A percentile compares a stretch with the other conserved stretches of the same genome.
Evolutionary conservation across 2,888 invertebrate species (phyloP).

Genomic region (Xiphydria camelus): DNA sequence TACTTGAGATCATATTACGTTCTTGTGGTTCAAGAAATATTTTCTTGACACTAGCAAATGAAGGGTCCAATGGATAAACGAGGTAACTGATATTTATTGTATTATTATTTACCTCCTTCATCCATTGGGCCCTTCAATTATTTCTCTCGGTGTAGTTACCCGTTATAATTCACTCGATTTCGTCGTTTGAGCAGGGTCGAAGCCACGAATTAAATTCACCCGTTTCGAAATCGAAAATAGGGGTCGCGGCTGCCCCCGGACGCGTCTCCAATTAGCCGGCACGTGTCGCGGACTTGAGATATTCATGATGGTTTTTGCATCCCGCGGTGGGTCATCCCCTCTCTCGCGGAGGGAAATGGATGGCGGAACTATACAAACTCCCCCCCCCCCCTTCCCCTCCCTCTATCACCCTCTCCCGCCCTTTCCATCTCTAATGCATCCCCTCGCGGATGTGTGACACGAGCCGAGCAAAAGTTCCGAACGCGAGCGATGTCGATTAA

Average conservation of each 20-base stretch:
- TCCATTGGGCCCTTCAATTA: too few species aligned
- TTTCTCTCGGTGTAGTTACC: too few species aligned
- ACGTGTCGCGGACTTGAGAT: constrained; percentile 37
- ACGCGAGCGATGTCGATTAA: constrained; percentile 17
- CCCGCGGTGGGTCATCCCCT: constrained; percentile 25
- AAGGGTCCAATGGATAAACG: too few species aligned
- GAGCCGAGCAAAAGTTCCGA: constrained; percentile 6
- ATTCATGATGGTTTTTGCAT: constrained; percentile 39
- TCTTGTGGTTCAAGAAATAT: too few species aligned
- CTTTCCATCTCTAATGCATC: constrained; percentile 24
- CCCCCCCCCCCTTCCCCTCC: constrained; percentile 33
- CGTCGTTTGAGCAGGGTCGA: not conserved
- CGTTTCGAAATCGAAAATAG: constrained; percentile 17
- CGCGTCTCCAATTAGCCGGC: constrained; percentile 40
- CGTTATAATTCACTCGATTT: too few species aligned
- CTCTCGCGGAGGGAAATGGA: constrained; percentile 11
- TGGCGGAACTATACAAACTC: constrained; percentile 30
- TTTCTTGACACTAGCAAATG: too few species aligned
- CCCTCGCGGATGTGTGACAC: constrained; percentile 3
- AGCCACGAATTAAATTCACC: constrained; percentile 20
- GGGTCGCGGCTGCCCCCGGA: constrained; percentile 21
- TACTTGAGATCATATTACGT: too few species aligned
- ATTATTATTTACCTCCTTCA: too few species aligned
- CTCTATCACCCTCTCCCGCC: constrained; percentile 16
- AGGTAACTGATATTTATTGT: too few species aligned